Conservation (phyloP, 2,888 invertebrate genomes). For the Diabrotica balteata region DNA sequence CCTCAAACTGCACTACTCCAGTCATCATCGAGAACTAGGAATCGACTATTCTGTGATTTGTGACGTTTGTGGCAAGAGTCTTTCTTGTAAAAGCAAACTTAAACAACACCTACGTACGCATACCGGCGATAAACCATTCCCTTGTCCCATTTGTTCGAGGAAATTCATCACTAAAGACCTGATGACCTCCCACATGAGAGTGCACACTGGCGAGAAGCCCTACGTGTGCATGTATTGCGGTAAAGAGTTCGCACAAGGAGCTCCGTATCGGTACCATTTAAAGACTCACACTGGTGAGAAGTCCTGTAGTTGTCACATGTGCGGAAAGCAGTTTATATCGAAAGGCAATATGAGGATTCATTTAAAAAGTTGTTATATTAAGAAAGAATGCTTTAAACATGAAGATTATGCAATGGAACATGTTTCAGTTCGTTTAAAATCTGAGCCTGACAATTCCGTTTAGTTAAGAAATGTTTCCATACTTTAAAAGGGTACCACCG, state of each 20-base stretch:
- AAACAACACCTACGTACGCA: constrained; percentile 51
- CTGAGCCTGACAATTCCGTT: too few relatives aligned
- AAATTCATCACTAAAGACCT: constrained; percentile 54
- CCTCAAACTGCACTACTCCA: constrained; percentile 55
- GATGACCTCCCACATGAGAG: constrained; percentile 49
- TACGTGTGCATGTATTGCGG: constrained; percentile 45
- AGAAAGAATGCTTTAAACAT: not conserved
- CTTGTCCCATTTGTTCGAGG: constrained; percentile 53
- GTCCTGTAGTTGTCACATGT: constrained; percentile 33
- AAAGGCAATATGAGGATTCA: constrained; percentile 39
- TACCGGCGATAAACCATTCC: constrained; percentile 53
- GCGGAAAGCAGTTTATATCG: constrained; percentile 36
- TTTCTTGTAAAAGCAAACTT: constrained; percentile 43
- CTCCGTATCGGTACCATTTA: constrained; percentile 46
- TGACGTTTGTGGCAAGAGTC: constrained; percentile 45
- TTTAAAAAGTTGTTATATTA: constrained; percentile 30
- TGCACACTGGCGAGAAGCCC: constrained; percentile 51
- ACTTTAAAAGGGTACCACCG: too few relatives aligned
- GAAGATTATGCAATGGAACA: too few relatives aligned
- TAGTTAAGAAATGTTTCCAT: too few relatives aligned
- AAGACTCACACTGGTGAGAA: constrained; percentile 42
- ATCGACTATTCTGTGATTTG: constrained; percentile 60
- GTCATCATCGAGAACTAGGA: constrained; percentile 47
- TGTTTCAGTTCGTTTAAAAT: too few relatives aligned
- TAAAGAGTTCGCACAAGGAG: constrained; percentile 42